Base-by-base conservation (phyloP, 2,113 vertebrate genomes). In the Saccopteryx bilineata region DNA sequence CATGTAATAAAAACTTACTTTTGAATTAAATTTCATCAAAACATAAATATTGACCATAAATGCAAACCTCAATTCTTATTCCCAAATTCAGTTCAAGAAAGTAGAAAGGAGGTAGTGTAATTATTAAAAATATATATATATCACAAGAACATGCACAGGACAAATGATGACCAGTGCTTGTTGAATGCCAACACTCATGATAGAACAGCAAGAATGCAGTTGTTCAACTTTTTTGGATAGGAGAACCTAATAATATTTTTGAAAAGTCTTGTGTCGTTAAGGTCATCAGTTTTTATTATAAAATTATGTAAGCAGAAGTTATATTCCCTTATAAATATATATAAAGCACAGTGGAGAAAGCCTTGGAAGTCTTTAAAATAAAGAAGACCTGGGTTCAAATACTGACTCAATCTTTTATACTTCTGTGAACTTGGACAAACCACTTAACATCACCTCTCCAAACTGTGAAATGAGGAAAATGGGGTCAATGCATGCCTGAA, bases 1-100 rank as follows among this genome's bases (percentile, higher is more conserved):
- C 58, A 85, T 39, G 1, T 39, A 91, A 63, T 82, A 72, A 91
- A 88, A 92, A 61, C 3, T 58, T 90, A 58, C 31, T 46, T 50
- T 75, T 33, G 75, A 19, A 63, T 54, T 93, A 61, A 95, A 85
- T 88, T 82, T 85, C 48, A 74, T 58, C 75, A 90, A 74, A 21
- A 79, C 39, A 60, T 54, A 86, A 92, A 89, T 52, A 8, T 39
- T 69, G 68, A 88, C 85, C 23, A 50, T 33, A 61, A 92, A 92
- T 48, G 9, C 8, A 88, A 85, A 65, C 21, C 48, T 90, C 21
- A 94, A 71, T 75, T 87, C 39, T 94, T 65, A 76, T 79, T 39
- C 33, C 88, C 3, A 78, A 91, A 89, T 76, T 93, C n/a, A 80
- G 48, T 31, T 90, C 10, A 31, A 54, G 50, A 81, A 90, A 74